Base-by-base conservation (phyloP, 2,113 vertebrate species). In the Carettochelys insculpta region DNA sequence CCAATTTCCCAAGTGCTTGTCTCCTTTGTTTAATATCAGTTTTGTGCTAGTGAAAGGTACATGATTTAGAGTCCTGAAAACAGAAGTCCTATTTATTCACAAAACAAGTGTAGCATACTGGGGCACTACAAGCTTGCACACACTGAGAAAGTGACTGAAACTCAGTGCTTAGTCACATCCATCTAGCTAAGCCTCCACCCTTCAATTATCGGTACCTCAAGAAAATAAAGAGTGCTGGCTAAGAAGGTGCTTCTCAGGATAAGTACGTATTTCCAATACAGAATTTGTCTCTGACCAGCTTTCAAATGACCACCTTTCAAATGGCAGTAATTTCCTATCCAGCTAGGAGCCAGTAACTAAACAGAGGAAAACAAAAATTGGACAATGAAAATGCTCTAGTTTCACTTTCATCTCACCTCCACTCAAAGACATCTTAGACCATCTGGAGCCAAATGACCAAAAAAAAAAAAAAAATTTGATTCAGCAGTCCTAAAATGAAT, bases 21-120 rank as follows among this genome's bases (percentile, higher is more conserved):
- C 19, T n/a, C 47, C 38, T 12, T 50, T 50, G 48, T 50, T 50
- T 50, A 12, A 50, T n/a, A 50, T 14, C 48, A 50, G 11, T 12
- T n/a, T 41, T 9, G 17, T 3, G 54, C 16, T 43, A 24, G 13
- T 13, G 0, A 38, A 2, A 0, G 1, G 50, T 2, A 27, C 7
- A 77, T 52, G 47, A 27, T 14, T 50, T 11, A 2, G 20, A 81
- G 56, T 45, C 43, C 71, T 75, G 43, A 77, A 3, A 79, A 85
- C 48, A 0, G 2, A 27, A 77, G 47, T 52, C 41, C 51, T n/a
- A 31, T 4, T 48, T 47, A 65, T 3, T 51, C 51, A 19, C 20
- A 5, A 5, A 12, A 11, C 2, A 6, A 43, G 76, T 4, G 48
- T 16, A 34, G 56, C 34, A n/a, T 11, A 14, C 0, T 0, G 86